These are phyloP conservation scores for Adelphocoris suturalis DNA, from an alignment of 2,888 invertebrate species.

Conservation along the genomic window DNA sequence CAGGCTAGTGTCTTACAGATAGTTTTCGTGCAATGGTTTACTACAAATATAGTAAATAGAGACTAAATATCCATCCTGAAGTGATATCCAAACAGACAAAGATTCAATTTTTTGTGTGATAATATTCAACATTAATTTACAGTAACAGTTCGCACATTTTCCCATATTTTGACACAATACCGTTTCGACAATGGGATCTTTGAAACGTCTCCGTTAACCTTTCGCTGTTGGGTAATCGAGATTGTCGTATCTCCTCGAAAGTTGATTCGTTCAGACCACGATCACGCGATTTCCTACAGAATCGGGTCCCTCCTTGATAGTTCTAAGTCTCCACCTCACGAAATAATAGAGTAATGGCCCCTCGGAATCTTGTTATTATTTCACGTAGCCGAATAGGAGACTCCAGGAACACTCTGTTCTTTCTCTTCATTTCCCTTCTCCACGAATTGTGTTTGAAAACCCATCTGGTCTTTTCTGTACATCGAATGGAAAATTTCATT, in stretches of 20 bases:
- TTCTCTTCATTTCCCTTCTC: neutral
- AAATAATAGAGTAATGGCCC: neutral
- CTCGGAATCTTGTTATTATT: constrained; percentile 11
- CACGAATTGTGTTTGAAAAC: neutral
- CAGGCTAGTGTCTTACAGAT: too few species aligned
- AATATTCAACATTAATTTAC: too few species aligned
- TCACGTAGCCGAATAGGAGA: neutral
- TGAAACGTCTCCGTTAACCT: neutral
- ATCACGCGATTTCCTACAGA: neutral
- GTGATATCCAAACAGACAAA: too few species aligned
- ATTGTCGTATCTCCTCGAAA: neutral
- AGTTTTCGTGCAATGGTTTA: too few species aligned
- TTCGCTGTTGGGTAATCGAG: neutral
- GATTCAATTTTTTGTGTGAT: too few species aligned
- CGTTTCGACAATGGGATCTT: neutral
- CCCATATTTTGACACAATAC: neutral
- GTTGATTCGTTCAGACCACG: neutral
- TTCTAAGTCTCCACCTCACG: neutral
- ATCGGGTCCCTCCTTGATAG: neutral
- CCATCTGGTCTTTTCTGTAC: too few species aligned
- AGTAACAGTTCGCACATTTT: too few species aligned
- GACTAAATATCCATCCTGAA: too few species aligned
- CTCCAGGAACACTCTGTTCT: neutral
- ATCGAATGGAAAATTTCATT: too few species aligned
- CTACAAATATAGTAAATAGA: too few species aligned